These are phyloP conservation scores for Sanderia malayensis DNA, from an alignment of 30 jellyfish, hydroid and myxozoan genomes.

Conservation along the genomic window DNA sequence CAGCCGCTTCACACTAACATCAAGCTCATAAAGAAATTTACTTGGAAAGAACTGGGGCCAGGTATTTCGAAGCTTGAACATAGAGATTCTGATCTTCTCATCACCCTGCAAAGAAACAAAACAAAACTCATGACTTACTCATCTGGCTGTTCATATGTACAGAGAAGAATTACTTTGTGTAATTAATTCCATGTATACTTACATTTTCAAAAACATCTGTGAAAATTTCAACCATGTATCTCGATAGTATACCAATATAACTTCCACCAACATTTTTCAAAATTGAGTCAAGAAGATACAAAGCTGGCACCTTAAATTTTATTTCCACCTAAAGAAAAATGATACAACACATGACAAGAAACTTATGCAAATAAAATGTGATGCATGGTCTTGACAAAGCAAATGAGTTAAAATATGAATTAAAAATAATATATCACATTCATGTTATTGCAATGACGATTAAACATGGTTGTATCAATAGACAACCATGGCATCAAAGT, in stretches of 20 bases:
- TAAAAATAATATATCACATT: not conserved
- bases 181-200: conserved; percentile 10
- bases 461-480: not conserved
- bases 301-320: conserved; percentile 72
- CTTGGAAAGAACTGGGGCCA: conserved; percentile 75
- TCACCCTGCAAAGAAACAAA: conserved; percentile 58
- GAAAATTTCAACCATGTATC: conserved; percentile 64
- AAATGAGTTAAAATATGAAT: not conserved
- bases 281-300: conserved; percentile 93
- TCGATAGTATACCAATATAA: conserved; percentile 38
- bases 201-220: conserved; percentile 78
- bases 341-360: no score
- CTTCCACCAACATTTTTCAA: conserved; percentile 84
- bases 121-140: no score
- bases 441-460: not conserved
- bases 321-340: conserved; percentile 55
- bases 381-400: no score
- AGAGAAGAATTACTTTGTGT: no score
- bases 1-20: conserved; percentile 42
- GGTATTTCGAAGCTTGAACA: conserved; percentile 79
- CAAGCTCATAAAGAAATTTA: conserved; percentile 62
- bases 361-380: no score
- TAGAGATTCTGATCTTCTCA: conserved; percentile 65
- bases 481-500: not conserved
- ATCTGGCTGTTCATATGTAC: no score